A percentile compares a stretch with the other conserved stretches of the same genome.
Evolutionary conservation across 2,113 vertebrate genomes (phyloP).

Genomic region (Cynoglossus semilaevis): DNA sequence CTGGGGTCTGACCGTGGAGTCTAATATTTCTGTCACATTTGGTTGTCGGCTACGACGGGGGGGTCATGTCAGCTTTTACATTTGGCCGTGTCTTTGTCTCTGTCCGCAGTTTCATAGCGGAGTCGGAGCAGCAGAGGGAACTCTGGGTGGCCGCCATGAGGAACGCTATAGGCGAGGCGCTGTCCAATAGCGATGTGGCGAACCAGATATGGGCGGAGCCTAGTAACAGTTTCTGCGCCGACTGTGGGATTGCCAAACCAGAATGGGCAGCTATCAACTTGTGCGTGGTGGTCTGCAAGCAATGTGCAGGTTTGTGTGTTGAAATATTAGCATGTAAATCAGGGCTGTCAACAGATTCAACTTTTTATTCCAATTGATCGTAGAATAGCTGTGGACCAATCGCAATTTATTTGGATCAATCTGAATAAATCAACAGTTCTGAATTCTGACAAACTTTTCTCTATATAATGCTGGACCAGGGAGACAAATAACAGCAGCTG

Average conservation of each 20-base stretch:
- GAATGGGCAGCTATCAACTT: constrained; percentile 97
- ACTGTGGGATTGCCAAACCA: constrained; percentile 81
- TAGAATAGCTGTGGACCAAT: too few species aligned
- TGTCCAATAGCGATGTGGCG: constrained; percentile 88
- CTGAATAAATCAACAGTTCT: too few species aligned
- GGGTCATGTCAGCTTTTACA: constrained; percentile 32
- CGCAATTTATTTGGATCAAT: too few species aligned
- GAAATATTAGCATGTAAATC: background rate
- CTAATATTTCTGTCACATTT: background rate
- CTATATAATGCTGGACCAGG: too few species aligned
- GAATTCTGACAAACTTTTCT: background rate
- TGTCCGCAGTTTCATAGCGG: constrained; percentile 81
- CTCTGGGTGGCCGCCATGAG: constrained; percentile 90
- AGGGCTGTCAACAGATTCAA: too few species aligned
- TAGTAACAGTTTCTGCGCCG: constrained; percentile 85
- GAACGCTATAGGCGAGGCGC: constrained; percentile 81
- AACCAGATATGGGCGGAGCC: constrained; percentile 84
- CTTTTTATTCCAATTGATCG: too few species aligned
- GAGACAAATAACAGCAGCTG: too few species aligned
- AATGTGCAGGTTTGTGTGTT: constrained; percentile 84
- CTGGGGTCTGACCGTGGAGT: background rate
- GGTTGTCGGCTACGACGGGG: background rate
- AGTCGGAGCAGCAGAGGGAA: constrained; percentile 84
- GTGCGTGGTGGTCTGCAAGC: constrained; percentile 91
- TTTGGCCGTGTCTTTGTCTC: constrained; percentile 13